Evolutionary conservation across 2,797 vertebrate species (phyloP).

Genomic region (Chloroceryle inda): DNA sequence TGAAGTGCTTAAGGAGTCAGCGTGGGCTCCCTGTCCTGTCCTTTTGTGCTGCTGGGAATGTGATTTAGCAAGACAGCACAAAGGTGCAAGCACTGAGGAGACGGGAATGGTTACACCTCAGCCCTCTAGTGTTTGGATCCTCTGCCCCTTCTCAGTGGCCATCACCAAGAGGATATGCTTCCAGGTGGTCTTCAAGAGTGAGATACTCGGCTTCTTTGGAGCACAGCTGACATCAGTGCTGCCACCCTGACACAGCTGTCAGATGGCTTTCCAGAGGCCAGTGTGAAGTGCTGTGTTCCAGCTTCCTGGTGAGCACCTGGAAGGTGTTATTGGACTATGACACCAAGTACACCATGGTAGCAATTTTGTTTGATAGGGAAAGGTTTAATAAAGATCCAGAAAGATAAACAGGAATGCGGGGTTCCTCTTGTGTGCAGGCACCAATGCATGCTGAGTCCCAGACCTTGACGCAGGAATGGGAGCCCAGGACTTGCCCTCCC

Average conservation of each 20-base stretch:
- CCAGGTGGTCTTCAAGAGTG: fast-evolving
- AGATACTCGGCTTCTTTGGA: background rate
- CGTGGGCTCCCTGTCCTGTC: fast-evolving
- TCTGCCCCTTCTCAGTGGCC: fast-evolving
- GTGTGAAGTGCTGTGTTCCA: background rate
- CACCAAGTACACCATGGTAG: fast-evolving
- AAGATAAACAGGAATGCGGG: background rate
- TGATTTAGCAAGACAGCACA: fast-evolving
- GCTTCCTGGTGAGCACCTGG: background rate
- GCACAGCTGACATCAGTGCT: fast-evolving
- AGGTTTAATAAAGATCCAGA: background rate
- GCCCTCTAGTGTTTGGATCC: background rate
- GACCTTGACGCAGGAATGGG: background rate
- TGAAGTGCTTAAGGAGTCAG: background rate
- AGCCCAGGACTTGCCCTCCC: background rate
- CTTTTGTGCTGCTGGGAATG: background rate
- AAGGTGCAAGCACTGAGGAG: background rate
- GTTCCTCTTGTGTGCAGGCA: background rate
- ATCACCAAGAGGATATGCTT: background rate
- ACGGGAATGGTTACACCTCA: background rate
- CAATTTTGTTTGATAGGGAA: background rate
- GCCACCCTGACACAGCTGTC: fast-evolving
- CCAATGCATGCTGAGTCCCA: fast-evolving
- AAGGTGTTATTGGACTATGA: background rate
- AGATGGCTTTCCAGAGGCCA: background rate